Base-by-base conservation (phyloP, 2,113 vertebrate genomes). In the Litocranius walleri region DNA sequence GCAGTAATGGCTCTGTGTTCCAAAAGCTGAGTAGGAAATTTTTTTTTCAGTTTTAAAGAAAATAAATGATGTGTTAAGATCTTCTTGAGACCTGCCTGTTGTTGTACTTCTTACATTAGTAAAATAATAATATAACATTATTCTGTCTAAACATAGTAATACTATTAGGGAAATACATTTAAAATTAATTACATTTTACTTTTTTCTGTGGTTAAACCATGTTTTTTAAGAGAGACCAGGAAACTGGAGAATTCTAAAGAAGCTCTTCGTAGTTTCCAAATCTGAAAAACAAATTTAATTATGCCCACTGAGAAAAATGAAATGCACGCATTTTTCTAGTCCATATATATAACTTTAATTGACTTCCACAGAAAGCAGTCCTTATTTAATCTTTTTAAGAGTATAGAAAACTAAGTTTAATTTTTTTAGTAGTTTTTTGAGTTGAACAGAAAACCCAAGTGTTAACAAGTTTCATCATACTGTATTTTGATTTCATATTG, bases 41-140 rank as follows among this genome's bases (percentile, higher is more conserved):
- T 61, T 36, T 93, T 56, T 92, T 94, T 96, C 4, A 40, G 88
- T 94, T 97, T 96, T 71, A 83, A 87, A 36, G 94, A 52, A 93
- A 91, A 45, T 85, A 21, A 82, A 23, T 64, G 40, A 71, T 2
- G 0, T 88, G 4, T 85, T 95, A 62, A 84, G 36, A 88, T 56
- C 78, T 87, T 78, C 71, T 71, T 67, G 19, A 89, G 71, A 84
- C 19, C 67, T 87, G 54, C 6, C 27, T 2, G 16, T 2, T 90
- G 50, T 81, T 67, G 3, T 0, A 56, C 62, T 83, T 90, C 27
- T 61, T 80, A 85, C 0, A 19, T 6, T 86, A 50, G 27, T 80
- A 61, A 94, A 57, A n/a, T 62, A 67, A 40, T 19, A 81, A 1
- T 77, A 7, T 78, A 50, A 88, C 25, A 80, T 61, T 95, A 10